Conservation (phyloP, 2,113 vertebrate species). For the Chinchilla lanigera region DNA sequence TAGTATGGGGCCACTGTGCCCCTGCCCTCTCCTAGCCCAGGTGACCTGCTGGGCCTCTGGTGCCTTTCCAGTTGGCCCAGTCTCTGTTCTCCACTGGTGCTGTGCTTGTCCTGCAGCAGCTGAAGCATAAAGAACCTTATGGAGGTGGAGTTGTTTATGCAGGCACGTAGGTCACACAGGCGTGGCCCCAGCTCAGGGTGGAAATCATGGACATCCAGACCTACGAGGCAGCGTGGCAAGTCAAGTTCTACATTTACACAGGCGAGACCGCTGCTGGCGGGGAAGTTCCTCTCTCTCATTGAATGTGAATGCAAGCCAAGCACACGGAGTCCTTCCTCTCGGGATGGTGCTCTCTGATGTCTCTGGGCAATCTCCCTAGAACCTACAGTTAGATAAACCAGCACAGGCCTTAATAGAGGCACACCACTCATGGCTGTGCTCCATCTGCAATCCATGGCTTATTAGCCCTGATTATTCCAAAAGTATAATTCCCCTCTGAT, state of each 20-base stretch:
- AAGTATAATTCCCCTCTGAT: constrained; percentile 74
- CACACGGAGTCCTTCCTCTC: constrained; percentile 92
- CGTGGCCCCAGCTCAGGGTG: background rate
- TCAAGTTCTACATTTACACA: constrained; percentile 99
- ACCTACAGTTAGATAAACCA: constrained; percentile 80
- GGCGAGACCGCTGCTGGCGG: constrained; percentile 96
- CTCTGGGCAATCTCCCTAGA: constrained; percentile 82
- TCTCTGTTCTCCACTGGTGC: background rate
- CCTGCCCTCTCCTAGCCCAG: background rate
- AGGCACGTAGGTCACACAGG: background rate
- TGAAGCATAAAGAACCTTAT: background rate
- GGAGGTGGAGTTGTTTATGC: background rate
- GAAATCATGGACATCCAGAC: constrained; percentile 90
- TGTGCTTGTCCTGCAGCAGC: background rate
- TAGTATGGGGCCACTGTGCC: background rate
- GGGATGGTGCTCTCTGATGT: constrained; percentile 69
- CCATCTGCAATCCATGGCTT: constrained; percentile 54
- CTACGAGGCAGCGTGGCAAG: constrained; percentile 97
- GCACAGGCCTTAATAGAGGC: constrained; percentile 86
- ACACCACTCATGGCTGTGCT: constrained; percentile 55
- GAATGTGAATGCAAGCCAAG: constrained; percentile 97
- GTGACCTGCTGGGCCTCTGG: background rate
- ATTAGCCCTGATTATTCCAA: constrained; percentile 51
- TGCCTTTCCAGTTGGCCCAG: background rate
- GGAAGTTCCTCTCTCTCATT: constrained; percentile 96